phyloP scores from a whole-genome alignment of 2,113 vertebrate genomes.

The Trogon surrucura region DNA sequence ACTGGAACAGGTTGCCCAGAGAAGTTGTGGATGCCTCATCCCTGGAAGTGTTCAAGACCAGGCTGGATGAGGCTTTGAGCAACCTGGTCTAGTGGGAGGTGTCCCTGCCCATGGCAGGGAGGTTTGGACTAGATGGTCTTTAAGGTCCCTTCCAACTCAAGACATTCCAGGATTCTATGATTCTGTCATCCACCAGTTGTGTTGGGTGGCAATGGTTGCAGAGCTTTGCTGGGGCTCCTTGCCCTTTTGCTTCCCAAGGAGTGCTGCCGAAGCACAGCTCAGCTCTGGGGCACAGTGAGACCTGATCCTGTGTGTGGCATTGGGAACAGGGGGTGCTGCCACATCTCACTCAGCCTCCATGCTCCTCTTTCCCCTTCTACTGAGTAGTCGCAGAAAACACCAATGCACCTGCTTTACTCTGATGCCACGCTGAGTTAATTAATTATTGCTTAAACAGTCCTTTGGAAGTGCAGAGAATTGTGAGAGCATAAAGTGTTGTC shows the following conservation, averaged over 20 bases:
- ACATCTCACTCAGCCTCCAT: not conserved
- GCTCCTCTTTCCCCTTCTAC: not conserved
- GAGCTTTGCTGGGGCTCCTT: not conserved
- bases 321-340: not conserved
- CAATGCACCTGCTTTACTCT: not conserved
- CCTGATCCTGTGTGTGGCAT: accelerated
- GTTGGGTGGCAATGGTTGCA: not conserved
- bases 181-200: no score
- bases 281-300: accelerated
- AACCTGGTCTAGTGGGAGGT: no score
- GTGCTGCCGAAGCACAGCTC: accelerated
- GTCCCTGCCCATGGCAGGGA: no score
- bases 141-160: no score
- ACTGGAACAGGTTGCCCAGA: no score
- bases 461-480: not conserved
- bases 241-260: not conserved
- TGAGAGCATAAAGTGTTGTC: not conserved
- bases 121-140: no score
- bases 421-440: not conserved
- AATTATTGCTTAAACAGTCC: not conserved
- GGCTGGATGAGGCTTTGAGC: no score
- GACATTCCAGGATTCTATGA: no score
- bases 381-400: not conserved
- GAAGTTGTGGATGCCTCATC: no score
- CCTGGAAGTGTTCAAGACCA: no score